These are phyloP conservation scores for Pontoporia blainvillei DNA, from an alignment of 2,113 vertebrate genomes.

Conservation along the genomic window DNA sequence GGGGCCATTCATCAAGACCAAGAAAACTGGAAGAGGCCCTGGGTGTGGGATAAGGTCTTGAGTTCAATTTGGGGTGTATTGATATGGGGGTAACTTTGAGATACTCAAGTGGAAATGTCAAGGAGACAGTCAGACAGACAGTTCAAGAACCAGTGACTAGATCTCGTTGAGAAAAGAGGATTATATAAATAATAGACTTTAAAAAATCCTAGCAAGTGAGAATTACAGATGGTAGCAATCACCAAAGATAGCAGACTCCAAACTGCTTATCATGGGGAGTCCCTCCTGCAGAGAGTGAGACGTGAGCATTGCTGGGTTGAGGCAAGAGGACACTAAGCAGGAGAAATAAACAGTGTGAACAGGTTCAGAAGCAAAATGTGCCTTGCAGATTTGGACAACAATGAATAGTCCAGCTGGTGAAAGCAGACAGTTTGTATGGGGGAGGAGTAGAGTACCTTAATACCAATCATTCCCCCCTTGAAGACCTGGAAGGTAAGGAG, in stretches of 20 bases:
- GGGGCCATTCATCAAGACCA: neutral
- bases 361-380: neutral
- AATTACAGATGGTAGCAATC: neutral
- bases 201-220: neutral
- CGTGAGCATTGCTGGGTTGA: neutral
- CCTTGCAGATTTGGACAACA: neutral
- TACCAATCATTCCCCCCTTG: neutral
- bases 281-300: neutral
- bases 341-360: neutral
- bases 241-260: neutral
- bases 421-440: neutral
- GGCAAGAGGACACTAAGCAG: neutral
- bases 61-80: neutral
- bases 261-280: neutral
- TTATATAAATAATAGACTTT: neutral
- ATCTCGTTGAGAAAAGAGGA: neutral
- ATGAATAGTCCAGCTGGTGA: neutral
- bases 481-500: neutral
- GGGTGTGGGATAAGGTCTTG: neutral
- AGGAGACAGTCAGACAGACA: neutral
- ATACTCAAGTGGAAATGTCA: neutral
- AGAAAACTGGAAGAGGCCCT: neutral
- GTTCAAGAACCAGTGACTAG: neutral
- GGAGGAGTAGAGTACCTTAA: neutral
- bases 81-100: neutral